phyloP scores from a whole-genome alignment of 2,113 vertebrate species.

The Apeltes quadracus region DNA sequence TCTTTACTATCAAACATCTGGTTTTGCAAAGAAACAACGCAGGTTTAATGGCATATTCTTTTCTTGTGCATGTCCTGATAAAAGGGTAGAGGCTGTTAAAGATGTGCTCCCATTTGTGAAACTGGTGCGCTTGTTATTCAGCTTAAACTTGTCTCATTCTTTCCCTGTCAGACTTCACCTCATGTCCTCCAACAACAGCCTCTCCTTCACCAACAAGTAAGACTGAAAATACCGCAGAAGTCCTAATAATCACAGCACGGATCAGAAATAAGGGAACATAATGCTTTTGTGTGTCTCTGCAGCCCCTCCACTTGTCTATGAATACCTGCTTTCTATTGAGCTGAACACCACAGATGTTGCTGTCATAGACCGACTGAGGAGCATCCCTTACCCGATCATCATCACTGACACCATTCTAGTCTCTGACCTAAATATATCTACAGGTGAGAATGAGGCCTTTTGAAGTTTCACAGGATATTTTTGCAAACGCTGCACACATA shows the following conservation, averaged over 20 bases:
- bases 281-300: neutral
- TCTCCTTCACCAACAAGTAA: too few relatives aligned
- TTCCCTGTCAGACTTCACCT: too few relatives aligned
- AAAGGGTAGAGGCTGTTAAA: too few relatives aligned
- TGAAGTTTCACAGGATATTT: neutral
- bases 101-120: too few relatives aligned
- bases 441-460: conserved; percentile 33
- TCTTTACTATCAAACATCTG: too few relatives aligned
- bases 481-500: too few relatives aligned
- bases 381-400: conserved; percentile 25
- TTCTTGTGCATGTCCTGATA: too few relatives aligned
- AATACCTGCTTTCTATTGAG: conserved; percentile 41
- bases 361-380: conserved; percentile 25
- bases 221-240: conserved; percentile 2
- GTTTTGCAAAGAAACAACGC: too few relatives aligned
- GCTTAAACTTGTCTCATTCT: too few relatives aligned
- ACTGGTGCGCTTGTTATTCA: too few relatives aligned
- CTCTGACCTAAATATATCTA: conserved; percentile 27
- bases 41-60: too few relatives aligned
- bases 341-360: conserved; percentile 36
- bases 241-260: neutral
- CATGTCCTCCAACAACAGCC: too few relatives aligned
- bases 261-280: neutral
- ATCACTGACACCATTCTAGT: conserved; percentile 9
- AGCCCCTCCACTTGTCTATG: conserved; percentile 23